Conservation (phyloP, 2,113 vertebrate genomes). For the Ifrita kowaldi region DNA sequence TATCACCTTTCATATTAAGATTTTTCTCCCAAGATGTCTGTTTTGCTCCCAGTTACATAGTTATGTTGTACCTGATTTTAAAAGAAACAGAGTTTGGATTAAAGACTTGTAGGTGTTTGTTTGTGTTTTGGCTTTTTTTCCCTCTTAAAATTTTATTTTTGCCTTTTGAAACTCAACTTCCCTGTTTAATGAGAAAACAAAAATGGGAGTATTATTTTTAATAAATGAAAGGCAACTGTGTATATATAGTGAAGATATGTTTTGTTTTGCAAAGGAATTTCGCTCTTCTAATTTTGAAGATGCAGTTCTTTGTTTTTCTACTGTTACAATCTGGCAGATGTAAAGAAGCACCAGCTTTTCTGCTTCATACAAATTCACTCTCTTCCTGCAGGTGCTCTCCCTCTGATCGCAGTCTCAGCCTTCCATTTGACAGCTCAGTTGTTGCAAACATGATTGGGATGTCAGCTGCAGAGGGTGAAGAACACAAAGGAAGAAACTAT, state of each 20-base stretch:
- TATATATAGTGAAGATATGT: neutral
- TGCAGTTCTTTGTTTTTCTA: neutral
- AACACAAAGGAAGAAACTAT: neutral
- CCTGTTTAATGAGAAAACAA: neutral
- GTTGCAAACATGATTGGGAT: neutral
- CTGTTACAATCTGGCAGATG: neutral
- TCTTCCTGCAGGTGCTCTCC: neutral
- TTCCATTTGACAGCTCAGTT: neutral
- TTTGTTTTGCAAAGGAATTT: neutral
- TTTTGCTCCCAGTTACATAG: neutral
- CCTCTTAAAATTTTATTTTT: neutral
- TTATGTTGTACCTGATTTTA: neutral
- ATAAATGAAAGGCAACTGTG: neutral
- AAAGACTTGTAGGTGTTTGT: neutral
- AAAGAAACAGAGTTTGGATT: neutral
- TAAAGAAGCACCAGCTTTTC: neutral
- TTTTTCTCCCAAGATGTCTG: neutral
- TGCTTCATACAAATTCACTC: neutral
- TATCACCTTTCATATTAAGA: neutral
- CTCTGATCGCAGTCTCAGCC: neutral
- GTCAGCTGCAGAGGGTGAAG: neutral
- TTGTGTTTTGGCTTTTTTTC: fast-evolving
- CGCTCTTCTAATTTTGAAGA: neutral
- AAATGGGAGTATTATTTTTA: neutral
- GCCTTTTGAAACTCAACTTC: neutral